phyloP scores from a whole-genome alignment of 2,113 vertebrate genomes.

The Aegypius monachus region DNA sequence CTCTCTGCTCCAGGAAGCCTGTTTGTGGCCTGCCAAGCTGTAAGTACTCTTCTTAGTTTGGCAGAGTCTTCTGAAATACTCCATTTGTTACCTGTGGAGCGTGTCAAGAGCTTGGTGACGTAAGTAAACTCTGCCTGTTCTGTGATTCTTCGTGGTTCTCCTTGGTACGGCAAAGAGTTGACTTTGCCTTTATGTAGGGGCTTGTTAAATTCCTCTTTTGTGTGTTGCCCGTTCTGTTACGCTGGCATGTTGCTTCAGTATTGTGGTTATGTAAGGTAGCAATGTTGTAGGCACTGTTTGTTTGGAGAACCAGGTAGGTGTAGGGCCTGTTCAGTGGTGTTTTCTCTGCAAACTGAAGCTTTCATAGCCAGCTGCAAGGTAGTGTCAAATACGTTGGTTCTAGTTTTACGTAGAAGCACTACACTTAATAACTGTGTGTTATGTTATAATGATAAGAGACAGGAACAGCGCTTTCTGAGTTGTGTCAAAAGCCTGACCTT shows the following conservation, averaged over 20 bases:
- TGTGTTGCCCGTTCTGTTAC: neutral
- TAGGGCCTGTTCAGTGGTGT: neutral
- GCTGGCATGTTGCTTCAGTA: rapidly evolving
- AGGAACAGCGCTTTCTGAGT: neutral
- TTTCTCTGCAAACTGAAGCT: neutral
- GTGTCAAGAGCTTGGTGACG: slow-evolving; percentile 79
- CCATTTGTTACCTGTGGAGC: slow-evolving; percentile 80
- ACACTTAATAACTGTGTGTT: neutral
- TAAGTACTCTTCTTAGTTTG: slow-evolving; percentile 89
- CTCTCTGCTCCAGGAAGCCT: slow-evolving; percentile 76
- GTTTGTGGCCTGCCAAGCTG: slow-evolving; percentile 88
- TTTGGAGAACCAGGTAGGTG: neutral
- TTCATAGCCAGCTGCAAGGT: neutral
- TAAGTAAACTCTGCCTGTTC: slow-evolving; percentile 63
- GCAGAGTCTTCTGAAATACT: slow-evolving; percentile 84
- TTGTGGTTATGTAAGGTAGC: neutral
- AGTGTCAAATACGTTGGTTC: neutral
- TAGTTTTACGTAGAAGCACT: neutral
- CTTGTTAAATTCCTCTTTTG: neutral
- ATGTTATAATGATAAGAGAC: neutral
- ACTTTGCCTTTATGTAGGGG: neutral
- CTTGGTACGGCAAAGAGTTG: neutral
- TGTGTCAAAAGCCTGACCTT: neutral
- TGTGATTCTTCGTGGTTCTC: neutral
- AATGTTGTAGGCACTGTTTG: neutral